Percentiles rank a stretch among this genome's conserved stretches.
phyloP scores from a whole-genome alignment of 2,888 invertebrate species.

The Abrostola triplasia region DNA sequence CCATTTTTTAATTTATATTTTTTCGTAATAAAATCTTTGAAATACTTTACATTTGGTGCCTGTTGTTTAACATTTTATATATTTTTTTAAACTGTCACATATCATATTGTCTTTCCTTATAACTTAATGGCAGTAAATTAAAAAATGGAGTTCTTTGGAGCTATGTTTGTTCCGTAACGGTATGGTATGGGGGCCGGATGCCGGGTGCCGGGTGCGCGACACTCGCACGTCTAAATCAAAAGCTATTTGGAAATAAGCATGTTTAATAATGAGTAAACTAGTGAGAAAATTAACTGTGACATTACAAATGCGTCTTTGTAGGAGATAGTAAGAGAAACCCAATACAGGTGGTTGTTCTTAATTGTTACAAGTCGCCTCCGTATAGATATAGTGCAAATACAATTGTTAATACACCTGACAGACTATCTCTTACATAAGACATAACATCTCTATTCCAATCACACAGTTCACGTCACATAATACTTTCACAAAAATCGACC shows the following conservation, averaged over 20 bases:
- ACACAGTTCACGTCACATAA: slow-evolving; percentile 46
- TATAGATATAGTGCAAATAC: slow-evolving; percentile 1
- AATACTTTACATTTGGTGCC: slow-evolving; percentile 35
- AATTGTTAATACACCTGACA: not conserved
- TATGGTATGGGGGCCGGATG: slow-evolving; percentile 37
- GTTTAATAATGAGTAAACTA: slow-evolving; percentile 40
- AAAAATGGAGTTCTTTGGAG: slow-evolving; percentile 58
- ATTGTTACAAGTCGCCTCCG: not conserved
- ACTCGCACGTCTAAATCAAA: slow-evolving; percentile 42
- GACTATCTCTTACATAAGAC: slow-evolving; percentile 11
- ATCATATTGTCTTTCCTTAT: slow-evolving; percentile 41
- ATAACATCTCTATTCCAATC: slow-evolving; percentile 20
- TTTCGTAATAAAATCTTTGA: slow-evolving; percentile 33
- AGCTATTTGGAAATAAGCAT: slow-evolving; percentile 43
- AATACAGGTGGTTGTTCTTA: not conserved
- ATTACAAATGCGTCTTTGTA: slow-evolving; percentile 14
- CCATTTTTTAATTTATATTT: slow-evolving; percentile 55
- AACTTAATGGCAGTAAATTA: slow-evolving; percentile 42
- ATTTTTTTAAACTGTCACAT: slow-evolving; percentile 29
- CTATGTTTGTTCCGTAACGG: slow-evolving; percentile 42
- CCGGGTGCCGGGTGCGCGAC: slow-evolving; percentile 43
- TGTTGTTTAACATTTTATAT: slow-evolving; percentile 20
- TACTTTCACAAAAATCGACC: slow-evolving; percentile 61
- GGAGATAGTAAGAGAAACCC: slow-evolving; percentile 11
- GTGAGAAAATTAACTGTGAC: slow-evolving; percentile 20